Conservation (phyloP, 1,140 invertebrate genomes). For the Bombus fervidus region DNA sequence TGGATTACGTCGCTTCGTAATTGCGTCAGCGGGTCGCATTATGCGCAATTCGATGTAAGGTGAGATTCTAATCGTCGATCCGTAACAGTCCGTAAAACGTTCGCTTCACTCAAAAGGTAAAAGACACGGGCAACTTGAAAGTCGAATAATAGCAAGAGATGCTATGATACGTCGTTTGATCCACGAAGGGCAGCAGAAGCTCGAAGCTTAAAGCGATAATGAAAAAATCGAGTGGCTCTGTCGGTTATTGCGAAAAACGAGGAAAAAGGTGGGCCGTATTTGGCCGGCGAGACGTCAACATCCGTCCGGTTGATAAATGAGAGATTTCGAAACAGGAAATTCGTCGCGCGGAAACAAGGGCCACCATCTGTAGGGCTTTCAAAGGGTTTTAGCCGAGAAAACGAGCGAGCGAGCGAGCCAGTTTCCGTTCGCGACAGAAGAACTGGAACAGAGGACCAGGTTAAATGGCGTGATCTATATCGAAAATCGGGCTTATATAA, state of each 20-base stretch:
- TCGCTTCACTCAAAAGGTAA: too few species aligned
- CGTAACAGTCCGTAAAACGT: too few species aligned
- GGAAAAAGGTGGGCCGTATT: background rate
- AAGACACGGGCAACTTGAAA: too few species aligned
- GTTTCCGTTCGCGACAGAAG: background rate
- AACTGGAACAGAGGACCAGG: background rate
- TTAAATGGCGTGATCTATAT: background rate
- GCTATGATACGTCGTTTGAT: too few species aligned
- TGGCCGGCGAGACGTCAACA: constrained; percentile 7
- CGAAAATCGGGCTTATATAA: background rate
- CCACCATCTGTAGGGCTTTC: background rate
- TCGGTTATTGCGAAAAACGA: background rate
- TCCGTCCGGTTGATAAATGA: constrained; percentile 13
- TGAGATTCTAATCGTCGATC: too few species aligned
- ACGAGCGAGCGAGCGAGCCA: background rate
- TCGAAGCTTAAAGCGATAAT: background rate
- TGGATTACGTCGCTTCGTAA: too few species aligned
- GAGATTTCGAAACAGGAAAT: constrained; percentile 26
- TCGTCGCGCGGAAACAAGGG: constrained; percentile 8
- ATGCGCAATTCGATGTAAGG: too few species aligned
- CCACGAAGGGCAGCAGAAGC: too few species aligned
- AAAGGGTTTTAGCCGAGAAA: background rate
- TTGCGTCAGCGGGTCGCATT: too few species aligned
- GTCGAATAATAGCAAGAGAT: too few species aligned
- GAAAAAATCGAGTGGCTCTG: background rate